Conservation (phyloP, 2,888 invertebrate species). For the Artemia sinica region DNA sequence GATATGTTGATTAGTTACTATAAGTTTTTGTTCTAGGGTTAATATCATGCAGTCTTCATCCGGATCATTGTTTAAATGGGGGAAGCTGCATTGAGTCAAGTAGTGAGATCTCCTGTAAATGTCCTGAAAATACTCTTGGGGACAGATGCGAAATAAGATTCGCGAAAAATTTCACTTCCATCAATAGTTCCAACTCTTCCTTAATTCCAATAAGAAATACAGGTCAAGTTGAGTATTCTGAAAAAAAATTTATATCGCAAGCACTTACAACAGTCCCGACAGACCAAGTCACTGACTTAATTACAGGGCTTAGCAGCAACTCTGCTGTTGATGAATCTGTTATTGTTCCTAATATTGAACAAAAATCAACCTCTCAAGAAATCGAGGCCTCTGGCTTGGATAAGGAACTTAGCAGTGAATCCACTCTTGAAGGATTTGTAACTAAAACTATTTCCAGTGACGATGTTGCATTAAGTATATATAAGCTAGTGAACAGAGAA, state of each 20-base stretch:
- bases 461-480: not conserved
- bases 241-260: too few relatives aligned
- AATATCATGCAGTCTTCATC: slow-evolving; percentile 14
- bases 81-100: slow-evolving; percentile 17
- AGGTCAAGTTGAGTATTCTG: not conserved
- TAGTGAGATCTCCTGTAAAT: slow-evolving; percentile 6
- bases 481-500: not conserved
- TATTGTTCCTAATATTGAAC: too few relatives aligned
- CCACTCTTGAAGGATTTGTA: not conserved
- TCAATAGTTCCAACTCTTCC: not conserved
- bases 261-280: too few relatives aligned
- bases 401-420: too few relatives aligned
- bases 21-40: not conserved
- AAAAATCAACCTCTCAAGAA: too few relatives aligned
- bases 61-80: slow-evolving; percentile 17
- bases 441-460: not conserved
- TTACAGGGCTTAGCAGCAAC: too few relatives aligned
- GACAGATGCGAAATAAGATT: slow-evolving; percentile 11
- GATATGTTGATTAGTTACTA: not conserved
- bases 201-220: slow-evolving; percentile 1
- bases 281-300: too few relatives aligned
- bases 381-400: too few relatives aligned
- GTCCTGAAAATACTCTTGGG: not conserved
- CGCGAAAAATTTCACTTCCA: not conserved
- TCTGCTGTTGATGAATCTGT: too few relatives aligned